phyloP scores from a whole-genome alignment of 2,113 vertebrate genomes.

The Muscicapa adusta region DNA sequence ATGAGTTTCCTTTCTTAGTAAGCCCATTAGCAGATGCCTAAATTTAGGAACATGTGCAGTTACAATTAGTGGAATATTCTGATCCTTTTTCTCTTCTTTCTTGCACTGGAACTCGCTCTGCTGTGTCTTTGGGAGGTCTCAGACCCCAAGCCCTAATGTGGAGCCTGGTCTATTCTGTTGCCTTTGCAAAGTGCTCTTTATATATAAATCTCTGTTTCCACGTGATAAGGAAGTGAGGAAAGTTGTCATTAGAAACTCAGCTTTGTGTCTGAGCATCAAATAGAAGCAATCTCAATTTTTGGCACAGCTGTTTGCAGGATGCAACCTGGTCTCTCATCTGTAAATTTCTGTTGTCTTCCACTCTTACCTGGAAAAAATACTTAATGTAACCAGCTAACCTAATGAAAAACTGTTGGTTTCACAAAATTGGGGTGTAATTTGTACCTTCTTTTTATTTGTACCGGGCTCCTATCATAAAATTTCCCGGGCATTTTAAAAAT shows the following conservation, averaged over 20 bases:
- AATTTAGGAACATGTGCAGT: slow-evolving; percentile 20
- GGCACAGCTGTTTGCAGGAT: not conserved
- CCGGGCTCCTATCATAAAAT: not conserved
- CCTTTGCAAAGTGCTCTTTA: not conserved
- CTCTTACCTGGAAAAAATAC: not conserved
- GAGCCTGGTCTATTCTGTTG: not conserved
- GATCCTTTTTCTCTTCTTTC: not conserved
- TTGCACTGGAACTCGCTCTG: not conserved
- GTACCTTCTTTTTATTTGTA: not conserved
- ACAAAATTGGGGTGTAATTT: not conserved
- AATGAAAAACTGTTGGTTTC: not conserved
- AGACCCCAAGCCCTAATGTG: not conserved
- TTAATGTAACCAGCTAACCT: not conserved
- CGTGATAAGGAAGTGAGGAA: not conserved
- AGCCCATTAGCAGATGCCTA: slow-evolving; percentile 7
- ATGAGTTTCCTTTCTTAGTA: slow-evolving; percentile 21
- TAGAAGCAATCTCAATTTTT: not conserved
- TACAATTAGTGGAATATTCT: not conserved
- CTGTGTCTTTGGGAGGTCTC: not conserved
- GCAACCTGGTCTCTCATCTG: not conserved
- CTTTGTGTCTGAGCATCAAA: not conserved
- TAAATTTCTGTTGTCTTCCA: not conserved
- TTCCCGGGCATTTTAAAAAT: not conserved
- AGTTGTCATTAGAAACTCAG: not conserved
- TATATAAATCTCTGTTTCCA: not conserved